Conservation (phyloP, 2,797 vertebrate genomes). For the Ambastaia sidthimunki region DNA sequence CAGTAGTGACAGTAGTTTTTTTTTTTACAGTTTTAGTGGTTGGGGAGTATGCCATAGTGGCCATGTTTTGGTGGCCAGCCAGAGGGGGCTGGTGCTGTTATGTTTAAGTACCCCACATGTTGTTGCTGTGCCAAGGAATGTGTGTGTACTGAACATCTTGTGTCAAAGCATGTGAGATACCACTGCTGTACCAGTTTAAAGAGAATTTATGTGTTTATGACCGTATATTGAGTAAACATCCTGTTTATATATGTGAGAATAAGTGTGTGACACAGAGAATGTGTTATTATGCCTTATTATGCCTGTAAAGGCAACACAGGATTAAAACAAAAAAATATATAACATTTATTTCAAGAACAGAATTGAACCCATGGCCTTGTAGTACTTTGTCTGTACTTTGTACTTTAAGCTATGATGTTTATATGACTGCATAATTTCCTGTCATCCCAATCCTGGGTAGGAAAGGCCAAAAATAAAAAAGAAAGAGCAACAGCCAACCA, state of each 20-base stretch:
- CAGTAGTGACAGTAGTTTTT: conserved; percentile 43
- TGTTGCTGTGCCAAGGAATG: conserved; percentile 37
- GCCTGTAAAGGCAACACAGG: neutral
- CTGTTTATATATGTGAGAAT: conserved; percentile 8
- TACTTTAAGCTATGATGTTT: neutral
- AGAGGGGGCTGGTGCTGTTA: neutral
- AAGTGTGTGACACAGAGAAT: neutral
- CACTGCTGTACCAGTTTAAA: neutral
- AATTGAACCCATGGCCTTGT: neutral
- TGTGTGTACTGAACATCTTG: conserved; percentile 4
- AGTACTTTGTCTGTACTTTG: neutral
- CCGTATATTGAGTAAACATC: neutral
- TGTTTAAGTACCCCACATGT: conserved; percentile 49
- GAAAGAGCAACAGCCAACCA: too few relatives aligned
- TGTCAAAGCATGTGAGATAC: conserved; percentile 22
- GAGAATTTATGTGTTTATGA: neutral
- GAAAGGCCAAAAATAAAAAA: too few relatives aligned
- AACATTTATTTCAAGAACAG: neutral
- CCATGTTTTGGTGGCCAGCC: conserved; percentile 50
- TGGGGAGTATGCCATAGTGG: conserved; percentile 39
- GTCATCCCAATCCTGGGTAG: too few relatives aligned
- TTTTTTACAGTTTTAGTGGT: conserved; percentile 37
- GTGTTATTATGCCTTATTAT: neutral
- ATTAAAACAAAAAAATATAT: neutral
- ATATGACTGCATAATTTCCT: neutral